Evolutionary conservation across 1,140 invertebrate genomes (phyloP).

Genomic region (Helicorthomorpha holstii): DNA sequence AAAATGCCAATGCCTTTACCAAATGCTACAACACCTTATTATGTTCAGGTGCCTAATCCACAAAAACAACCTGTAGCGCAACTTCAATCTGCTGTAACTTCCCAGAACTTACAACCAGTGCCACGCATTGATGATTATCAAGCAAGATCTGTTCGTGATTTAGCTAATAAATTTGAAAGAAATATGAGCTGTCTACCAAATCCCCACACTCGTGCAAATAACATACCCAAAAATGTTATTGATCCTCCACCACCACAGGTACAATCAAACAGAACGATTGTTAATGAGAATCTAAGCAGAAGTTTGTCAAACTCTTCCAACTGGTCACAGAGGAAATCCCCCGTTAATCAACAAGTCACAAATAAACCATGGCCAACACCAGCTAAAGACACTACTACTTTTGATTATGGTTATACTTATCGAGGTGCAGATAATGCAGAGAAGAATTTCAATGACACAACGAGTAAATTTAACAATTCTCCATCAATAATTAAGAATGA

Average conservation of each 20-base stretch:
- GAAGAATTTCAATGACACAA: not conserved
- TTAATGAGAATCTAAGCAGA: not conserved
- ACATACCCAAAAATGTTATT: not conserved
- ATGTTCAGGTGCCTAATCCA: not conserved
- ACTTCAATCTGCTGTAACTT: not conserved
- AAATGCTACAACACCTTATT: not conserved
- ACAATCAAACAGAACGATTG: not conserved
- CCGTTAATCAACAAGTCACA: not conserved
- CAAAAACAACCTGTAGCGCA: not conserved
- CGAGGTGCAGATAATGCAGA: not conserved
- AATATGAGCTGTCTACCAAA: not conserved
- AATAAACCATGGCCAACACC: not conserved
- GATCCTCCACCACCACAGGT: not conserved
- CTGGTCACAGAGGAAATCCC: not conserved
- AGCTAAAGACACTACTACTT: no score
- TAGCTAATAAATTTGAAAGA: constrained; percentile 63
- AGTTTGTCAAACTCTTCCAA: not conserved
- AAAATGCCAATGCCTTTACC: not conserved
- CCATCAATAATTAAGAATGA: not conserved
- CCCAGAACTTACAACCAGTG: no score
- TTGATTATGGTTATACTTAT: no score
- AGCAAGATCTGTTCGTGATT: constrained; percentile 44
- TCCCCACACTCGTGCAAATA: not conserved
- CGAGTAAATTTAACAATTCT: not conserved
- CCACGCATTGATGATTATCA: no score